Conservation (phyloP, 2,797 vertebrate genomes). For the Mycteria americana region DNA sequence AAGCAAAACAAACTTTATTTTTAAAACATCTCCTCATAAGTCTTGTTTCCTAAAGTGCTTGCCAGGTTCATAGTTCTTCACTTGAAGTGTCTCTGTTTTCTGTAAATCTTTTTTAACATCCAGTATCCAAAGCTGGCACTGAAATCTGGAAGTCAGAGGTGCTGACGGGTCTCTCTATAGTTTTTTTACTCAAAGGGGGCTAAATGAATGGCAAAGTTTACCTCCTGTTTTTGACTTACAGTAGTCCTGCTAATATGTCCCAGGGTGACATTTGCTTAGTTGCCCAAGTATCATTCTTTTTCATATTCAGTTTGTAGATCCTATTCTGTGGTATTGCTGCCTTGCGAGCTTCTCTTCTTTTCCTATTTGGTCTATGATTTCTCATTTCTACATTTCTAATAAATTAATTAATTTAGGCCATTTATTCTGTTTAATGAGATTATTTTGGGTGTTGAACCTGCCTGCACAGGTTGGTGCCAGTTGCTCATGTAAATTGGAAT, state of each 20-base stretch:
- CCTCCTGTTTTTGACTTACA: not conserved
- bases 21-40: not conserved
- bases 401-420: not conserved
- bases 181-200: not conserved
- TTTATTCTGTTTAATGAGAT: not conserved
- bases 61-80: not conserved
- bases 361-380: not conserved
- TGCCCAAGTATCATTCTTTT: not conserved
- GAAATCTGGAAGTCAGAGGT: not conserved
- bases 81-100: not conserved
- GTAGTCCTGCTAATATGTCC: not conserved
- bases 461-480: not conserved
- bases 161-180: not conserved
- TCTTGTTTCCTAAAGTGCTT: not conserved
- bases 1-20: slow-evolving; percentile 9
- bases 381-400: not conserved
- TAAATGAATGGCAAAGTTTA: not conserved
- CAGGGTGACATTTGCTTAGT: not conserved
- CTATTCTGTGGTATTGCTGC: not conserved
- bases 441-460: not conserved
- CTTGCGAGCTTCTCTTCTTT: not conserved
- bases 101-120: not conserved
- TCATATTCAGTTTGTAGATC: not conserved
- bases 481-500: not conserved
- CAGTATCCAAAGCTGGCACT: not conserved